Conservation (phyloP, 2,113 vertebrate species). For the Erythrocercus mccallii region DNA sequence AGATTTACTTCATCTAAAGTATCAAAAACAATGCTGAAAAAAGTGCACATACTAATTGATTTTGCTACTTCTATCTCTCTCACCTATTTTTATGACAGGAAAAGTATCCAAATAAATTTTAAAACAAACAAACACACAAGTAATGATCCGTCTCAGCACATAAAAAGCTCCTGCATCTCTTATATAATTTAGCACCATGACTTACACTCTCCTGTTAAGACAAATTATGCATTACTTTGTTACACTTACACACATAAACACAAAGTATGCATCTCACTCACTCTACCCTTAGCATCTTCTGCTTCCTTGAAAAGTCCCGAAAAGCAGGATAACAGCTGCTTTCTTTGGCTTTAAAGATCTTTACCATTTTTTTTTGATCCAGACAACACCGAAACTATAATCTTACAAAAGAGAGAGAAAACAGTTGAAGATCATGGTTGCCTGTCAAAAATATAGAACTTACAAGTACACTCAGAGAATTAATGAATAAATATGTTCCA, state of each 20-base stretch:
- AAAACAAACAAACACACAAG: neutral
- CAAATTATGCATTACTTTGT: neutral
- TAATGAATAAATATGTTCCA: neutral
- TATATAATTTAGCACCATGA: neutral
- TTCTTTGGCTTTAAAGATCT: constrained; percentile 76
- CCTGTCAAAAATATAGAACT: neutral
- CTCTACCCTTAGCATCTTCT: constrained; percentile 66
- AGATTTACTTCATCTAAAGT: neutral
- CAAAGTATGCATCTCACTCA: neutral
- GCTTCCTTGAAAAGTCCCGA: constrained; percentile 68
- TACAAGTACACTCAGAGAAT: neutral
- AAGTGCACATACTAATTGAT: neutral
- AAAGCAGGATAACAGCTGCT: constrained; percentile 81
- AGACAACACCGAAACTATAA: constrained; percentile 73
- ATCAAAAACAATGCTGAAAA: neutral
- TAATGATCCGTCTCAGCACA: neutral
- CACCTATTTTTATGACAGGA: neutral
- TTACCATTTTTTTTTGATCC: constrained; percentile 75
- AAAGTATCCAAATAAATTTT: neutral
- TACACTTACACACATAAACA: neutral
- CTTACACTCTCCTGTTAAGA: neutral
- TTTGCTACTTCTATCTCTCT: neutral
- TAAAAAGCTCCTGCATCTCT: neutral
- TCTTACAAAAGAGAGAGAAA: neutral
- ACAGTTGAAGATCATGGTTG: neutral